Evolutionary conservation across 2,113 vertebrate species (phyloP).

Genomic region (Trinectes maculatus): DNA sequence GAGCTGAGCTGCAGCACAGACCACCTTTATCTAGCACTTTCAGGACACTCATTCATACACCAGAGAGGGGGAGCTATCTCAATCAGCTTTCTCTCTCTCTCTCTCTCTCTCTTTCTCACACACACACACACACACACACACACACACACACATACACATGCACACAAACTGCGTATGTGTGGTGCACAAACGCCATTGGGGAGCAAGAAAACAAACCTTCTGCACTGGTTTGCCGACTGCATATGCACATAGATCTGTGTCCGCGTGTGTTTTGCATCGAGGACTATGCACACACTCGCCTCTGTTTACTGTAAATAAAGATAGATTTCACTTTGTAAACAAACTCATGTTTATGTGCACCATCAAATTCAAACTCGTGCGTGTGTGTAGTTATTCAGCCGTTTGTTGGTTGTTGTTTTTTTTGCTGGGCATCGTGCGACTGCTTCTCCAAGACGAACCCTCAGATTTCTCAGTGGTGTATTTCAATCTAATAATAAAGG

Average conservation of each 20-base stretch:
- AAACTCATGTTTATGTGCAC: conserved; percentile 48
- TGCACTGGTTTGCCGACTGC: conserved; percentile 51
- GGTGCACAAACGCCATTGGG: conserved; percentile 64
- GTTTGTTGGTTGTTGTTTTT: not conserved
- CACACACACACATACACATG: conserved; percentile 40
- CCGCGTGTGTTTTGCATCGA: conserved; percentile 49
- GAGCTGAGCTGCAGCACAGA: conserved; percentile 76
- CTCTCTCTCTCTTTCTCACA: no score
- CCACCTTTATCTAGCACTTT: conserved; percentile 79
- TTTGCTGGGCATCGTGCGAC: not conserved
- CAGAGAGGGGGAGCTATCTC: conserved; percentile 59
- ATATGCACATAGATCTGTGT: conserved; percentile 51
- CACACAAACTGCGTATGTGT: conserved; percentile 51
- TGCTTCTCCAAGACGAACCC: not conserved
- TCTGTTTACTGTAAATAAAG: conserved; percentile 68
- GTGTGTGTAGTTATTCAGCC: conserved; percentile 32
- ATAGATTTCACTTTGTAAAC: conserved; percentile 65
- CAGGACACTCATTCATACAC: conserved; percentile 80
- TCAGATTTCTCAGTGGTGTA: conserved; percentile 7
- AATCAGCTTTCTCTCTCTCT: no score
- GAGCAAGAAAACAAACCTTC: conserved; percentile 69
- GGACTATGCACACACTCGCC: conserved; percentile 37
- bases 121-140: conserved; percentile 30
- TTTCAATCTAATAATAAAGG: conserved; percentile 31
- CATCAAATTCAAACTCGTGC: conserved; percentile 42